A percentile compares a stretch with the other conserved stretches of the same genome.
Evolutionary conservation across 2,888 invertebrate genomes (phyloP).

Genomic region (Pyrochroa serraticornis): DNA sequence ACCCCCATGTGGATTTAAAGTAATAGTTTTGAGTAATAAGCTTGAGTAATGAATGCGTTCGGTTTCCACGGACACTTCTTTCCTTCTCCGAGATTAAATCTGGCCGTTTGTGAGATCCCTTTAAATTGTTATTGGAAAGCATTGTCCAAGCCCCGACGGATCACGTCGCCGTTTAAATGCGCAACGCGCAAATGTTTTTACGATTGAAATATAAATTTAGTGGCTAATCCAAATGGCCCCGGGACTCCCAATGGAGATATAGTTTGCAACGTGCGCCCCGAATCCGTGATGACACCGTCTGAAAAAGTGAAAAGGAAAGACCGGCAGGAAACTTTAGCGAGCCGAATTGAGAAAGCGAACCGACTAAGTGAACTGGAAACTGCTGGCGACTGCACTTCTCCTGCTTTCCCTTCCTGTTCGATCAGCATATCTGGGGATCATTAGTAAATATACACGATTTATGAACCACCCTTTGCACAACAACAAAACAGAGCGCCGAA

Average conservation of each 20-base stretch:
- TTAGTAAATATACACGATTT: conserved; percentile 24
- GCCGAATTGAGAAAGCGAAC: conserved; percentile 42
- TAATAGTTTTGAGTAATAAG: too few species aligned
- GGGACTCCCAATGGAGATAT: conserved; percentile 38
- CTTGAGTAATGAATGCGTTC: too few species aligned
- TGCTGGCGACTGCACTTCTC: conserved; percentile 45
- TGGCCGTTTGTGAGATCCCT: too few species aligned
- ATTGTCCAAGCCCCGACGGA: not conserved
- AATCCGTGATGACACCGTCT: conserved; percentile 39
- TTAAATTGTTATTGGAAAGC: too few species aligned
- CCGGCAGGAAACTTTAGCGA: conserved; percentile 42
- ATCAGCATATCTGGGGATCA: conserved; percentile 35
- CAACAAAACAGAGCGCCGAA: not conserved
- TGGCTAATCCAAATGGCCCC: conserved; percentile 43
- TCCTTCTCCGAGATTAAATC: too few species aligned
- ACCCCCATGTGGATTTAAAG: too few species aligned
- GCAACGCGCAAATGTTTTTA: conserved; percentile 45
- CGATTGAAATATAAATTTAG: conserved; percentile 51
- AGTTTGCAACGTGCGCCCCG: conserved; percentile 39
- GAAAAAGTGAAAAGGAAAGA: conserved; percentile 35
- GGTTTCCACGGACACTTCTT: too few species aligned
- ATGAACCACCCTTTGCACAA: not conserved
- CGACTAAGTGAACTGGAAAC: conserved; percentile 48
- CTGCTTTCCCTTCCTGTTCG: conserved; percentile 20
- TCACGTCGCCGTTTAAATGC: conserved; percentile 34